These are phyloP conservation scores for Numenius phaeopus DNA, from an alignment of 2,797 vertebrate species.

Conservation along the genomic window DNA sequence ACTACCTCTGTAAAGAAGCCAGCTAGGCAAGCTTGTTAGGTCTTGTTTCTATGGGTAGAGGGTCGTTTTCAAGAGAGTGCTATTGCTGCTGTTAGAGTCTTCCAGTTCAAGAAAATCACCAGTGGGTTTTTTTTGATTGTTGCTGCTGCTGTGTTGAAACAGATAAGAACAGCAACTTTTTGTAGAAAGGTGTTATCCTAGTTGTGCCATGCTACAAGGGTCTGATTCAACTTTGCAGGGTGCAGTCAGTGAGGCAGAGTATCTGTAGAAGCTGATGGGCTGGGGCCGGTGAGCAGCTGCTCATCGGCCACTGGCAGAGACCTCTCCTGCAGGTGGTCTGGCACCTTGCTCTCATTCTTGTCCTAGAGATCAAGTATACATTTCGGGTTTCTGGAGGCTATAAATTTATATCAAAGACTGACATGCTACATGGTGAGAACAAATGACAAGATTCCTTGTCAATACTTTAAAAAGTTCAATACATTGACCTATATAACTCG, in stretches of 20 bases:
- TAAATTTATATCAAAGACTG: neutral
- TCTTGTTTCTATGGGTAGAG: neutral
- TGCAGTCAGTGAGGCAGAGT: neutral
- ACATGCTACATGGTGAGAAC: neutral
- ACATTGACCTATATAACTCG: neutral
- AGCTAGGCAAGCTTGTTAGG: neutral
- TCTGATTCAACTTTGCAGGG: neutral
- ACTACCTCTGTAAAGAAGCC: neutral
- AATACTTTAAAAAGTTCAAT: neutral
- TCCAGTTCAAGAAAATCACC: neutral
- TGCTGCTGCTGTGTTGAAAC: neutral
- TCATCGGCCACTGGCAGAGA: neutral
- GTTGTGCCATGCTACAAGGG: fast-evolving
- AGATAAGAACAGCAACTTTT: neutral
- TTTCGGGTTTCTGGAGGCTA: neutral
- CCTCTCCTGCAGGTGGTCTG: neutral
- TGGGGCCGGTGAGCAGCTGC: neutral
- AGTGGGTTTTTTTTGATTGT: fast-evolving
- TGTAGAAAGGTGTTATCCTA: neutral
- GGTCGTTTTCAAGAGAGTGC: neutral
- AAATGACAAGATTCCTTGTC: neutral
- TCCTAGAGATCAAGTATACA: neutral
- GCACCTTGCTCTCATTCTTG: neutral
- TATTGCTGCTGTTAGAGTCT: fast-evolving
- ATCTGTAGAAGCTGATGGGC: neutral